Evolutionary conservation across 1,140 invertebrate genomes (phyloP), one percentile per base, ranked within the genome.

Genomic region (Papilio dardanus): DNA sequence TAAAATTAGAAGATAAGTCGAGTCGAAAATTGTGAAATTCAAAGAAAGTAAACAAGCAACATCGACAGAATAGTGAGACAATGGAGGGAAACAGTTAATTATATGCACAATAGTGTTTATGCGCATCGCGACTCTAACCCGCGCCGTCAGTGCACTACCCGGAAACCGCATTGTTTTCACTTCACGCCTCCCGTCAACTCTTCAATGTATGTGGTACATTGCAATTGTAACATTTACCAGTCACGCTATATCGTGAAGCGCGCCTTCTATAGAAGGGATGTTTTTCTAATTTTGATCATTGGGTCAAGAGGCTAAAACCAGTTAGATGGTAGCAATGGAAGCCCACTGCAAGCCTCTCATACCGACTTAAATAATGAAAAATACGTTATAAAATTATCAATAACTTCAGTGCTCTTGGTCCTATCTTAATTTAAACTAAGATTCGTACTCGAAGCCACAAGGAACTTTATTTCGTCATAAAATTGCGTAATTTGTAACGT

Each of bases 21-120:
- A 28, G 12, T 14, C 10, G 24, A 30, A 28, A 62, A 62, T 62
- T 28, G 54, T 14, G 54, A 62, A 62, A 62, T 62, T 62, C 54
- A 28, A 62, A 62, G 54, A 62, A 62, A 62, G 54, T 62, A 62
- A 62, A 24, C 12, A 62, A 30, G 10, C n/a, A n/a, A 5, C 12
- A 62, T 62, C 10, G 54, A 62, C 24, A 62, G 54, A 62, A 62
- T 62, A 62, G 7, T 46, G 42, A 46, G 3, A 46, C 50, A 54
- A 54, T 54, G 50, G 50, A 19, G 50, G 50, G 21, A 21, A 54
- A 54, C 50, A 54, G 50, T 54, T 1, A 54, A 54, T 54, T 54
- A 54, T 12, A 10, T 24, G 50, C 21, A 54, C 50, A 54, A 54
- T 54, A 58, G 54, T 58, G 54, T 58, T 58, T 58, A n/a, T 12